A percentile compares a stretch with the other conserved stretches of the same genome.
Evolutionary conservation across 2,113 vertebrate genomes (phyloP).

Genomic region (Cacatua alba): DNA sequence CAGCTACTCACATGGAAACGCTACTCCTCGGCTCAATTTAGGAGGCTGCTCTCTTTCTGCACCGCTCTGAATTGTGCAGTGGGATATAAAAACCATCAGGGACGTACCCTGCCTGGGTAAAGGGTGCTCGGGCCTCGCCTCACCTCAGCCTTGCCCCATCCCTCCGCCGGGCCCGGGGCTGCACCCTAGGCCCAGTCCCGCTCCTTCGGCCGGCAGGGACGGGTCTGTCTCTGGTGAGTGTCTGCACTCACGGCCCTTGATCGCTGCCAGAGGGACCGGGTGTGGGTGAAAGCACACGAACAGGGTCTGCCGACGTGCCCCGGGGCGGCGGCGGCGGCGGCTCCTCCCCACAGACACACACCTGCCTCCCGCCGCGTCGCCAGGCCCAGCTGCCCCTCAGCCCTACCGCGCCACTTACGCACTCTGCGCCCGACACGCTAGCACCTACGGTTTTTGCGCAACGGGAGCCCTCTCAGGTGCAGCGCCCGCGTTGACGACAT

Average conservation of each 20-base stretch:
- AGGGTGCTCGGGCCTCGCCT: not conserved
- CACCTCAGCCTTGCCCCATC: not conserved
- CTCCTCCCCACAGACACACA: not conserved
- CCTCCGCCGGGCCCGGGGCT: not conserved
- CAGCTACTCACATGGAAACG: not conserved
- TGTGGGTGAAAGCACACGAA: not conserved
- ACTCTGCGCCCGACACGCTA: not conserved
- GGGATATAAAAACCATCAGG: rapidly evolving
- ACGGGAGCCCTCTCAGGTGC: conserved; percentile 32
- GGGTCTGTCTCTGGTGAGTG: rapidly evolving
- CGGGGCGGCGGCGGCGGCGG: not conserved
- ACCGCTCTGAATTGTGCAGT: not conserved
- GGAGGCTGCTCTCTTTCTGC: not conserved
- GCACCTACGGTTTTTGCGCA: conserved; percentile 10
- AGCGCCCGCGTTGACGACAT: not conserved
- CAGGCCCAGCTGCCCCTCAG: not conserved
- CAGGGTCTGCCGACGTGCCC: not conserved
- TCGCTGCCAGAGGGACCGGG: not conserved
- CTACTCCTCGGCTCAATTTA: not conserved
- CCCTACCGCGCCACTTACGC: not conserved
- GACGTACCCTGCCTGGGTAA: rapidly evolving
- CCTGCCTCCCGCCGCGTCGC: not conserved
- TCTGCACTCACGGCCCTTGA: not conserved
- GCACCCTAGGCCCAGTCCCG: not conserved
- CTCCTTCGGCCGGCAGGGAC: not conserved